Base-by-base conservation (phyloP, 2,113 vertebrate species). In the Chunga burmeisteri region DNA sequence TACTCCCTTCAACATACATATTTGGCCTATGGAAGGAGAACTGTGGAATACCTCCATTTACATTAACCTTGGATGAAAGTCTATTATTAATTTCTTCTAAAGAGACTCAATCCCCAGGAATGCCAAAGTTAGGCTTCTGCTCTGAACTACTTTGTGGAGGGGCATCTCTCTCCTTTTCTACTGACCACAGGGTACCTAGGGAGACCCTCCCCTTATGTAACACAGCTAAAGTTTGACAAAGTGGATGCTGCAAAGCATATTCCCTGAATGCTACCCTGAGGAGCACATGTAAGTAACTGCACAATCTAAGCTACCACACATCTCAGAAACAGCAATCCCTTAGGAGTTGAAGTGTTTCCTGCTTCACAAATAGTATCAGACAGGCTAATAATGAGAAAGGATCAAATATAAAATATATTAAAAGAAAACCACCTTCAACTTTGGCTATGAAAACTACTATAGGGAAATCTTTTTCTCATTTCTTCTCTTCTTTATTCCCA, bases 171-270 rank as follows among this genome's bases (percentile, higher is more conserved):
- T 53, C 52, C 16, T 81, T 52, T 47, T 19, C 47, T 49, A 26
- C 38, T 56, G n/a, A 21, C 7, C 42, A 25, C 0, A 1, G 26
- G 7, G 10, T 26, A 22, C 12, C 5, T 1, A 36, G 26, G 10
- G n/a, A 65, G 40, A 80, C 9, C 32, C 2, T 46, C 3, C 15
- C 23, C 10, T 52, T 17, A 25, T 3, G 2, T 5, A 22, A 72
- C 17, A 12, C 6, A 20, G 11, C 29, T 34, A 2, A 58, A 74
- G 7, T 40, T 36, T 34, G 46, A n/a, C 44, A 44, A 46, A 84
- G 46, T 27, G 32, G 23, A 30, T 61, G 62, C 14, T 63, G 16
- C 36, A 20, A 53, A 84, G 7, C 11, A 6, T 20, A 4, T 17
- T 71, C 29, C 34, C 34, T 56, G 40, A 49, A 62, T 23, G 9